Conservation (phyloP, 2,113 vertebrate genomes). For the Dermatemys mawii region DNA sequence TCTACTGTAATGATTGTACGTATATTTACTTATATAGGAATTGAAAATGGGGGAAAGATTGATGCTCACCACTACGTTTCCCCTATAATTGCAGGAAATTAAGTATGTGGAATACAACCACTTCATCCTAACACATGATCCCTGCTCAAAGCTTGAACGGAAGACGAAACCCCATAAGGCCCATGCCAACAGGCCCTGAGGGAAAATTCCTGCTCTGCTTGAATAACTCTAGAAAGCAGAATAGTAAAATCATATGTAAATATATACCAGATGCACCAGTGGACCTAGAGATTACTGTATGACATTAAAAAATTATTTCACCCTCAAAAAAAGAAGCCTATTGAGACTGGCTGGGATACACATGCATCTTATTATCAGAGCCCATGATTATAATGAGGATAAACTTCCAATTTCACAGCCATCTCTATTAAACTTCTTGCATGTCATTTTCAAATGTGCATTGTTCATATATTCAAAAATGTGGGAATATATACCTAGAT, state of each 20-base stretch:
- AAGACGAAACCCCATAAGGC: background rate
- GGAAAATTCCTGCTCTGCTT: background rate
- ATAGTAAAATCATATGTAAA: background rate
- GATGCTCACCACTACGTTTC: background rate
- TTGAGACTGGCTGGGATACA: background rate
- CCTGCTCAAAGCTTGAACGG: background rate
- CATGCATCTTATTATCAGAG: background rate
- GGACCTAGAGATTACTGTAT: background rate
- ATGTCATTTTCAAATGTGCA: background rate
- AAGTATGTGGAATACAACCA: background rate
- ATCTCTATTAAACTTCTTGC: background rate
- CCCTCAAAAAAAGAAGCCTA: background rate
- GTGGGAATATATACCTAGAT: background rate
- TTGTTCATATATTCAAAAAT: background rate
- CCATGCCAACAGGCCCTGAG: background rate
- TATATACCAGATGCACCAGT: background rate
- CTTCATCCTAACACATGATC: background rate
- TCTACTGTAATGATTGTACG: background rate
- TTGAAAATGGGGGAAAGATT: background rate
- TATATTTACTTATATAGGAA: background rate
- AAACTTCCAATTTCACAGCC: background rate
- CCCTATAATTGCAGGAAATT: background rate
- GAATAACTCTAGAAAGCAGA: background rate
- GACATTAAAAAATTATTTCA: background rate
- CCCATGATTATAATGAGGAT: background rate